Conservation (phyloP, 2,888 invertebrate genomes). For the Amblyjoppa fuscipennis region DNA sequence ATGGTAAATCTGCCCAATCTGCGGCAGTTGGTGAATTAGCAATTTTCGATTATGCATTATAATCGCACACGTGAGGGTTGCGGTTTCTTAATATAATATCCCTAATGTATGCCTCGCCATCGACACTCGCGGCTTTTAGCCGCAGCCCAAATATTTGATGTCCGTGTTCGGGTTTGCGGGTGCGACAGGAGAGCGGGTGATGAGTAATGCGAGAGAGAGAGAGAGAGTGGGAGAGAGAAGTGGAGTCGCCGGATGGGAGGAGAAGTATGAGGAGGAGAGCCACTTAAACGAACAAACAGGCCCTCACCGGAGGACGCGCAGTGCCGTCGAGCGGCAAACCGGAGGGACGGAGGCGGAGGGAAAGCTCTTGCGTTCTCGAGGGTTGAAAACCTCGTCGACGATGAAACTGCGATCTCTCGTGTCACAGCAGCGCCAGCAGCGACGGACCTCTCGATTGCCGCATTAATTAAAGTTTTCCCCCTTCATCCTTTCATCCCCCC, state of each 20-base stretch:
- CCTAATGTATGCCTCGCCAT: slow-evolving; percentile 64
- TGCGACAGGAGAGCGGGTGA: slow-evolving; percentile 2
- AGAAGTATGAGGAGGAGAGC: slow-evolving; percentile 28
- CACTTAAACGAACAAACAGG: slow-evolving; percentile 68
- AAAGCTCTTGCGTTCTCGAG: slow-evolving; percentile 48
- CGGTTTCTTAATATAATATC: slow-evolving; percentile 59
- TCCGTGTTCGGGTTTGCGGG: slow-evolving; percentile 54
- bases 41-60: background rate
- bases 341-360: background rate
- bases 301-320: slow-evolving; percentile 34
- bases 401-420: slow-evolving; percentile 55
- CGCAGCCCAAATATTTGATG: slow-evolving; percentile 68
- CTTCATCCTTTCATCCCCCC: slow-evolving; percentile 1
- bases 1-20: too few relatives aligned
- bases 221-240: slow-evolving; percentile 25
- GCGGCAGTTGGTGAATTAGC: background rate
- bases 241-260: slow-evolving; percentile 1
- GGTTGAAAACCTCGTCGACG: slow-evolving; percentile 38
- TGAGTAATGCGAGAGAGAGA: background rate
- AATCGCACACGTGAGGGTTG: slow-evolving; percentile 1
- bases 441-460: slow-evolving; percentile 50
- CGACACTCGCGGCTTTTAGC: slow-evolving; percentile 67
- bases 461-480: slow-evolving; percentile 58
- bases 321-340: slow-evolving; percentile 16
- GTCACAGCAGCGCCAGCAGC: slow-evolving; percentile 26